These are phyloP conservation scores for Pedetes capensis DNA, from an alignment of 2,113 vertebrate genomes.

Conservation along the genomic window DNA sequence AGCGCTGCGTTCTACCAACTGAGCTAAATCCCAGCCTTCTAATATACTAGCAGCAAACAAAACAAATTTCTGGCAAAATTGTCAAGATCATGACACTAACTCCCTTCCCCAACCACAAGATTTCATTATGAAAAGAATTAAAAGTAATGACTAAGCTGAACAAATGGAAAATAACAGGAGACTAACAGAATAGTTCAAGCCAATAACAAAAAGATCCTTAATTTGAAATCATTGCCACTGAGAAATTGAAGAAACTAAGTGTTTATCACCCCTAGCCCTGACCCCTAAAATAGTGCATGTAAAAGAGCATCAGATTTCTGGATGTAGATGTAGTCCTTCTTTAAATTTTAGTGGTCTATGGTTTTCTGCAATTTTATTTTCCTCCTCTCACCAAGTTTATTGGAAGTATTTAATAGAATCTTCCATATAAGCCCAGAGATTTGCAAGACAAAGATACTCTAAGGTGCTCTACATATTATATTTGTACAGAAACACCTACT, in stretches of 20 bases:
- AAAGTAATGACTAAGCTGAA: constrained; percentile 12
- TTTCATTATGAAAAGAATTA: constrained; percentile 59
- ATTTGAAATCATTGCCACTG: constrained; percentile 38
- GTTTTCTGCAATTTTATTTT: constrained; percentile 33
- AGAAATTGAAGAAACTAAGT: neutral
- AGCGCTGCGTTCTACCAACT: neutral
- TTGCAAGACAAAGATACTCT: constrained; percentile 67
- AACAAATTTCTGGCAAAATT: neutral
- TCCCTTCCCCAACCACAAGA: constrained; percentile 30
- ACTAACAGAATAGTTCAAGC: constrained; percentile 39
- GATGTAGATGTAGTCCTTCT: constrained; percentile 62
- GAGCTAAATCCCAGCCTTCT: neutral
- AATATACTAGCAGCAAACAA: too few relatives aligned
- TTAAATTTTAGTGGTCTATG: constrained; percentile 45
- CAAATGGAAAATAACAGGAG: neutral
- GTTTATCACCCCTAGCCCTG: constrained; percentile 28
- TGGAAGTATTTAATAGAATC: constrained; percentile 55
- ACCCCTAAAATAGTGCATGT: constrained; percentile 35
- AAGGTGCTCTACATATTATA: constrained; percentile 62
- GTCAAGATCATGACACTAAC: constrained; percentile 53
- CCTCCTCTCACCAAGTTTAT: neutral
- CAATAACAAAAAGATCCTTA: neutral
- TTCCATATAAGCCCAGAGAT: constrained; percentile 65
- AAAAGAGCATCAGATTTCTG: constrained; percentile 55
- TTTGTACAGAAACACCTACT: constrained; percentile 66